A percentile compares a stretch with the other conserved stretches of the same genome.
Evolutionary conservation across 2,113 vertebrate genomes (phyloP).

Genomic region (Engystomops pustulosus): DNA sequence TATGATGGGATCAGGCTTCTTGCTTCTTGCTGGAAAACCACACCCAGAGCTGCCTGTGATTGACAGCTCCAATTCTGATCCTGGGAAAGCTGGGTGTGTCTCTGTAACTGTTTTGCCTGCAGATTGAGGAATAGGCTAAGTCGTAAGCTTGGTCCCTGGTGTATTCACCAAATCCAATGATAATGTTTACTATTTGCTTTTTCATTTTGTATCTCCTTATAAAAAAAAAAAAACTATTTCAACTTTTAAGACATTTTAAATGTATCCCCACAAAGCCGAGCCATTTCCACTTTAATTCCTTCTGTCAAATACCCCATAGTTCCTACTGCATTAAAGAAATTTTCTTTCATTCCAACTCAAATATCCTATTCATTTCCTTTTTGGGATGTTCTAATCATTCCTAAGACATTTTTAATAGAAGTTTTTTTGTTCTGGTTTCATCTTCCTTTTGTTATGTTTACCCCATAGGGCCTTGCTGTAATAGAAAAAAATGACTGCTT

Average conservation of each 20-base stretch:
- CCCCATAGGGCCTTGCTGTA: constrained; percentile 10
- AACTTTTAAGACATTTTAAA: constrained; percentile 8
- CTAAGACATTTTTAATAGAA: constrained; percentile 51
- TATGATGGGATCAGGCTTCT: no score
- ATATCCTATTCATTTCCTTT: constrained; percentile 56
- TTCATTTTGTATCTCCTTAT: constrained; percentile 11
- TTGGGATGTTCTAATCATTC: constrained; percentile 37
- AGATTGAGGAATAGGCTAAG: no score
- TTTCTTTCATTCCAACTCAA: constrained; percentile 48
- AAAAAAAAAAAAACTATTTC: constrained; percentile 42
- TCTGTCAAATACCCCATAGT: constrained; percentile 45
- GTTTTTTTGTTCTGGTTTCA: constrained; percentile 30
- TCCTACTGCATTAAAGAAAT: constrained; percentile 43
- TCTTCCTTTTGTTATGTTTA: constrained; percentile 39
- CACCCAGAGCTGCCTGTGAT: no score
- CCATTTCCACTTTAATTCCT: constrained; percentile 11
- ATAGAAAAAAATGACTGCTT: not conserved
- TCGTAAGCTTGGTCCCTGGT: not conserved
- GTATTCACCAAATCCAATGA: constrained; percentile 23
- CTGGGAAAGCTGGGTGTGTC: no score
- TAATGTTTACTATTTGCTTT: constrained; percentile 30
- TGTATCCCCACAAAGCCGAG: constrained; percentile 33
- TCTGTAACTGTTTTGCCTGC: no score
- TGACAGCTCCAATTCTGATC: no score
- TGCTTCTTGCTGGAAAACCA: no score